phyloP scores from a whole-genome alignment of 2,797 vertebrate genomes.

The Momotus momota region DNA sequence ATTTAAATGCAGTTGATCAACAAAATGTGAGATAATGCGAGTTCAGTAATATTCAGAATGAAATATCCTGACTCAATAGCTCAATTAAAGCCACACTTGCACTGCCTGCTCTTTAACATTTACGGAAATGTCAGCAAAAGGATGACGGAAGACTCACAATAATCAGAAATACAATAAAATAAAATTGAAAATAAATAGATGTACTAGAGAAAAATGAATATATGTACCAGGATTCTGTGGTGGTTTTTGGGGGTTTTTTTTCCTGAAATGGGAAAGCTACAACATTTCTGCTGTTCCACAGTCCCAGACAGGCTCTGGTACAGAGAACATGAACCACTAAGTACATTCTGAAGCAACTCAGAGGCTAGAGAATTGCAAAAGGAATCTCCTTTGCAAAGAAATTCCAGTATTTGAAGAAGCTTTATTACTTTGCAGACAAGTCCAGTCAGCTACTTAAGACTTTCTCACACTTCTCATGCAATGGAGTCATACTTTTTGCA shows the following conservation, averaged over 20 bases:
- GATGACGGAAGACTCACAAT: neutral
- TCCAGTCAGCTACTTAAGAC: neutral
- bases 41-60: neutral
- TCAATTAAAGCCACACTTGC: constrained; percentile 39
- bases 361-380: neutral
- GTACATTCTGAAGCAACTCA: neutral
- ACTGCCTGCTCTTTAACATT: neutral
- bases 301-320: neutral
- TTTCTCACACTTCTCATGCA: neutral
- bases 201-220: neutral
- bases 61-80: neutral
- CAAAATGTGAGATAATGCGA: constrained; percentile 7
- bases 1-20: constrained; percentile 9
- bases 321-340: neutral
- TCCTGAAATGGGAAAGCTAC: neutral
- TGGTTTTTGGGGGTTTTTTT: neutral
- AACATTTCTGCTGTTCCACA: neutral
- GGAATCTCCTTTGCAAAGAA: neutral
- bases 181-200: neutral
- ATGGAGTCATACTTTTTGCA: neutral
- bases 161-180: neutral
- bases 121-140: neutral
- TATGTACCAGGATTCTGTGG: neutral
- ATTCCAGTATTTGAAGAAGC: neutral
- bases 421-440: neutral